Base-by-base conservation (phyloP, 1,140 invertebrate species). In the Drosophila jambulina region DNA sequence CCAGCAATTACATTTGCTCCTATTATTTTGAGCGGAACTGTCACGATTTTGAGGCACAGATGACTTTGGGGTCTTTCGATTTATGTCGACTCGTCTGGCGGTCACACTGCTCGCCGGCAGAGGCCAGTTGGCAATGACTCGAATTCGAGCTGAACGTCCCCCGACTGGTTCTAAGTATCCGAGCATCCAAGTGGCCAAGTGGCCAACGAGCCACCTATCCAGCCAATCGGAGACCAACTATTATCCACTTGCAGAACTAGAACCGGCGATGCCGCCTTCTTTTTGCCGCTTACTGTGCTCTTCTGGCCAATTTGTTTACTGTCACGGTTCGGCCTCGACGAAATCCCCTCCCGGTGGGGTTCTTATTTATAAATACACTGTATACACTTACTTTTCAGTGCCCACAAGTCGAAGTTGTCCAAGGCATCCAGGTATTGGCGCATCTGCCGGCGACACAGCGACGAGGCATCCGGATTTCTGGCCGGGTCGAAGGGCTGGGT, bases 341-440 rank as follows among this genome's bases (percentile, higher is more conserved):
- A 7, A 4, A 4, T 5, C 9, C n/a, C 25, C 48, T 3, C n/a
- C 48, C 27, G 10, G 48, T 25, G 45, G 23, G 21, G 15, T n/a
- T 25, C 25, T 25, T 45, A 3, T 5, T 13, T 45, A 7, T 40
- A 17, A 6, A 17, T 17, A n/a, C 19, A 5, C 17, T 23, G 15
- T 40, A 38, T 13, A 2, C 76, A 91, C 91, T 93, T 68, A 93
- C 93, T 86, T 67, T 82, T 85, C 49, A 93, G 61, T 13, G 91
- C 91, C 92, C 92, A 93, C 45, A 93, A 57, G 79, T 93, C 92
- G 38, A 92, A 91, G 63, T 93, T 93, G 62, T 91, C 63, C 58
- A 93, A 77, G 48, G 70, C 82, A 9, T 82, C 54, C 36, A 92
- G 42, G 77, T 82, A 93, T 17, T 78, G 75, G 42, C 68, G 74